phyloP scores from a whole-genome alignment of 2,113 vertebrate species.

The Psittacus erithacus region DNA sequence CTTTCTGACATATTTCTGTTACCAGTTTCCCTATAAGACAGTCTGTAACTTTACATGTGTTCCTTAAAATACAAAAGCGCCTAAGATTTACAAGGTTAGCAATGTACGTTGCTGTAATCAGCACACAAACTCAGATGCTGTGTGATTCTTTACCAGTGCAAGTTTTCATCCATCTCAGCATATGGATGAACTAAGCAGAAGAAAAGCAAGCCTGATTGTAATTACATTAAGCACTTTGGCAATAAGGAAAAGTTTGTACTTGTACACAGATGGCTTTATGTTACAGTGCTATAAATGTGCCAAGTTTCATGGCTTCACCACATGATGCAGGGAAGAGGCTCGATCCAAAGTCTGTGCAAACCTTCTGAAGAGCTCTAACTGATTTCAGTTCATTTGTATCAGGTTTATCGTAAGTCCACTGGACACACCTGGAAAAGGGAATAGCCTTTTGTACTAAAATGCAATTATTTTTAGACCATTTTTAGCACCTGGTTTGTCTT shows the following conservation, averaged over 20 bases:
- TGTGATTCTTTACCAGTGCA: slow-evolving; percentile 51
- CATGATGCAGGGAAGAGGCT: neutral
- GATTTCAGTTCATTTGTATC: neutral
- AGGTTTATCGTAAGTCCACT: neutral
- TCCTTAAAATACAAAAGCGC: slow-evolving; percentile 17
- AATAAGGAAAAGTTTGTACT: slow-evolving; percentile 63
- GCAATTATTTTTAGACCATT: neutral
- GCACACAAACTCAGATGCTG: slow-evolving; percentile 55
- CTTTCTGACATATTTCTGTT: slow-evolving; percentile 37
- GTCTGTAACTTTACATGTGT: neutral
- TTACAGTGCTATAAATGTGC: slow-evolving; percentile 59
- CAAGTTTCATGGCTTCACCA: slow-evolving; percentile 48
- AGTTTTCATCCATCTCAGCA: slow-evolving; percentile 55
- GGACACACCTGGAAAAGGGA: neutral
- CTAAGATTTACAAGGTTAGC: slow-evolving; percentile 41
- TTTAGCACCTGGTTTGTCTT: neutral
- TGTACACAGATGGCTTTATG: slow-evolving; percentile 58
- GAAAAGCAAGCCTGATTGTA: slow-evolving; percentile 63
- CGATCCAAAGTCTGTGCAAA: neutral
- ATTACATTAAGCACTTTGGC: slow-evolving; percentile 69
- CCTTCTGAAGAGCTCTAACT: neutral
- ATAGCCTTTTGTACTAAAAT: neutral
- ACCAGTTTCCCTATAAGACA: neutral
- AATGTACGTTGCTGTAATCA: slow-evolving; percentile 18
- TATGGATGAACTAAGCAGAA: slow-evolving; percentile 38